Percentiles rank a stretch among this genome's conserved stretches.
phyloP scores from a whole-genome alignment of 2,797 vertebrate species.

The Thunnus albacares region DNA sequence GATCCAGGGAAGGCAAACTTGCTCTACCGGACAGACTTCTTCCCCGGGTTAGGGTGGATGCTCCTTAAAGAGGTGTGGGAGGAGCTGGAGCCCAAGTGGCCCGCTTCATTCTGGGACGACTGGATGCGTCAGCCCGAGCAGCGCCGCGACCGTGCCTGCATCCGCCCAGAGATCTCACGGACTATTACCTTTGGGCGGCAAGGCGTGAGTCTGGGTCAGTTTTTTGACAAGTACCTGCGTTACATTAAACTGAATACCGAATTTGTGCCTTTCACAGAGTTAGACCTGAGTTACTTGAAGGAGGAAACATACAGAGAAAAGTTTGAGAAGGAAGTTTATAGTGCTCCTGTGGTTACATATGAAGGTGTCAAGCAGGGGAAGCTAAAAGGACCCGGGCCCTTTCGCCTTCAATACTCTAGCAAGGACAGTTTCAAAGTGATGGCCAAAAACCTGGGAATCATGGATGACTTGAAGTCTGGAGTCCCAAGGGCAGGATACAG shows the following conservation, averaged over 20 bases:
- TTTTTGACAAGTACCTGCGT: conserved; percentile 95
- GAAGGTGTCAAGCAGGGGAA: conserved; percentile 88
- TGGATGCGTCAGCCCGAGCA: conserved; percentile 96
- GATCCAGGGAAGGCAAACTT: conserved; percentile 83
- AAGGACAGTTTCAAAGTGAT: conserved; percentile 92
- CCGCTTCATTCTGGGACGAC: conserved; percentile 94
- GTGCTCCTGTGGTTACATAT: conserved; percentile 84
- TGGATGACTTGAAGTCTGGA: conserved; percentile 97
- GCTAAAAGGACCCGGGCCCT: conserved; percentile 84
- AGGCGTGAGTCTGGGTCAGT: conserved; percentile 97
- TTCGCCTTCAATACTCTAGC: conserved; percentile 90
- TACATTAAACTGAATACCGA: conserved; percentile 94
- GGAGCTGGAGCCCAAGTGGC: conserved; percentile 96
- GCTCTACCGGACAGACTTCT: conserved; percentile 95
- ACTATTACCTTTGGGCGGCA: conserved; percentile 94
- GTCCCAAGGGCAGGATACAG: conserved; percentile 93
- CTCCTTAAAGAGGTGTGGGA: conserved; percentile 90
- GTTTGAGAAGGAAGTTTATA: conserved; percentile 89
- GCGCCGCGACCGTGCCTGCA: conserved; percentile 88
- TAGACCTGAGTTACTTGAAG: conserved; percentile 91
- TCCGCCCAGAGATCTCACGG: conserved; percentile 93
- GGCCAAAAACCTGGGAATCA: conserved; percentile 92
- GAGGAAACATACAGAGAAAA: conserved; percentile 84
- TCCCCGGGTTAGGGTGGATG: conserved; percentile 95
- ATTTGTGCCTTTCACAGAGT: conserved; percentile 92